Evolutionary conservation across 1,140 invertebrate species (phyloP), one percentile per base, ranked within the genome.

Genomic region (Thaumatotibia leucotreta): DNA sequence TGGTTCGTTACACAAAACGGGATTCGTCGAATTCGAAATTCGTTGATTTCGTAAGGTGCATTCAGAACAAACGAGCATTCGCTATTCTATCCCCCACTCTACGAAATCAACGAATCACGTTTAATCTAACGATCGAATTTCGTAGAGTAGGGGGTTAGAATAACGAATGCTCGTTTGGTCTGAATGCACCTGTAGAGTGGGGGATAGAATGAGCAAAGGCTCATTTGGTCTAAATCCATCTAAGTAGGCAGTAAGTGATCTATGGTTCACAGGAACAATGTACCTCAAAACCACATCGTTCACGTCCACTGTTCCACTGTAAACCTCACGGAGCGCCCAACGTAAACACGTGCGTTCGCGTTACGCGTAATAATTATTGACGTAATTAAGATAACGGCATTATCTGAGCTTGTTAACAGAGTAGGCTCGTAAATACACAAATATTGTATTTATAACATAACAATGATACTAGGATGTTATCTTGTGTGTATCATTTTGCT

Each of bases 341-440:
- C 39, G 39, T 45, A 20, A 45, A 20, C 39, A 0, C 8, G 2
- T 20, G 50, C 20, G 29, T 65, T 66, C 50, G 9, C 39, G 31
- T 35, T 62, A 49, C 24, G 22, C 27, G 14, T 9, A 45, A 20
- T 70, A 73, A 73, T 75, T 70, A 68, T 70, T 70, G 72, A 73
- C 66, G 72, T 65, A 73, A 71, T 76, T 74, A 73, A 72, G 74
- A 71, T 72, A 74, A 64, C 35, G 62, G 45, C 27, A 29, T 70
- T 73, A 69, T 68, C 68, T 68, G 2, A 20, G 66, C 49, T 67
- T 61, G 24, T 58, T 61, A 45, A 20, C 17, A 39, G n/a, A n/a
- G n/a, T n/a, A n/a, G n/a, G n/a, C n/a, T 32, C 22, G 61, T 31
- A 22, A 31, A 63, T 24, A 17, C 58, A 70, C 66, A 75, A 64